Evolutionary conservation across 2,888 invertebrate genomes (phyloP), one percentile per base, ranked within the genome.

Genomic region (Criorhina ranunculi): DNA sequence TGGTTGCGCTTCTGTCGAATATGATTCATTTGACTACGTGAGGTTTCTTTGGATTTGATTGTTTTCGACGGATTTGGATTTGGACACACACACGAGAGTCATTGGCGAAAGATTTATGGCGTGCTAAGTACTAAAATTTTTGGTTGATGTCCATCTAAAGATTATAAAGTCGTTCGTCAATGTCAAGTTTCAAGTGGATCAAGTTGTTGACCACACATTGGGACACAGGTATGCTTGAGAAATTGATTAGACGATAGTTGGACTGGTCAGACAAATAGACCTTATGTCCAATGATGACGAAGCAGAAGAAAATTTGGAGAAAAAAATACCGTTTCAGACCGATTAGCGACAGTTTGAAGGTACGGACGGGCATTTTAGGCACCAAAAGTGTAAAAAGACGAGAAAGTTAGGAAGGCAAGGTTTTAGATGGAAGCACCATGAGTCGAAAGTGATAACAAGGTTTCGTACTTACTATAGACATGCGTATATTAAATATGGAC

Each of bases 111-210:
- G 73, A 73, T 73, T 73, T 73, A 64, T 62, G 73, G 53, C 24
- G 42, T 42, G 51, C 72, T 37, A 72, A 70, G 19, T 31, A 12
- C 44, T 17, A 40, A 29, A 51, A 12, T 29, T 46, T 64, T 0
- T 11, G 46, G 5, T 15, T 33, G 19, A 35, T 62, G 12, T 37
- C 9, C 12, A 24, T 6, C 15, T 11, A 12, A 12, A 73, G 62
- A 64, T 73, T 73, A 44, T 11, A 53, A 44, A 73, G 62, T 62
- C 72, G 40, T 73, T n/a, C 55, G 73, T 64, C 73, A 73, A 73
- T 53, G 72, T 73, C 72, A 15, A n/a, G 2, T 53, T 57, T 73
- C 24, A 55, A 73, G 62, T 73, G 73, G 53, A 53, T 53, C 24
- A 24, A 17, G 49, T n/a, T 72, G 51, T 53, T 51, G 60, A 19